Evolutionary conservation across 2,888 invertebrate genomes (phyloP).

Genomic region (Clusia tigrina): DNA sequence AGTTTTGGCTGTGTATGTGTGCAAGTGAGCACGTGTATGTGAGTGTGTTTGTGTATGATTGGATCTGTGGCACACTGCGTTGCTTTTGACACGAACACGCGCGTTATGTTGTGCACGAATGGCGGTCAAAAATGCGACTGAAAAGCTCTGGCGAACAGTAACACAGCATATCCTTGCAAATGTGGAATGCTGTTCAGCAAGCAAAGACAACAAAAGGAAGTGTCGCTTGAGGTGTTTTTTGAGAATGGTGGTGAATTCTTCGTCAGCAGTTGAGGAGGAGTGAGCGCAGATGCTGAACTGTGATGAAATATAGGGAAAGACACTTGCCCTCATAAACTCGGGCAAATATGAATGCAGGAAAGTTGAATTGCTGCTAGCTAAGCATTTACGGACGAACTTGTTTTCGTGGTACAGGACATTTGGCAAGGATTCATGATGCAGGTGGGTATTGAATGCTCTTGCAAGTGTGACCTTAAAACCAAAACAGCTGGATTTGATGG

Average conservation of each 20-base stretch:
- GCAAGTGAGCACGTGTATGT: constrained; percentile 4
- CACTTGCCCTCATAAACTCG: too few relatives aligned
- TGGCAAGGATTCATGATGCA: too few relatives aligned
- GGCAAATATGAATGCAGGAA: too few relatives aligned
- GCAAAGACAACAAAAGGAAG: constrained; percentile 29
- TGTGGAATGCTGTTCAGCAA: constrained; percentile 24
- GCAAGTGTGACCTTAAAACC: too few relatives aligned
- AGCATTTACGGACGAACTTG: too few relatives aligned
- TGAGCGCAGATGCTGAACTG: not conserved
- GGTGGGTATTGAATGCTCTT: too few relatives aligned
- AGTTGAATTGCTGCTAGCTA: too few relatives aligned
- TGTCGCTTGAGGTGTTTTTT: constrained; percentile 1
- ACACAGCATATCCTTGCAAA: constrained; percentile 25
- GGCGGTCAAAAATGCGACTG: constrained; percentile 61
- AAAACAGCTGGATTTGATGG: too few relatives aligned
- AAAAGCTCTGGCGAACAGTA: constrained; percentile 45
- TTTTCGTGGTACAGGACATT: too few relatives aligned
- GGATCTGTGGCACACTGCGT: constrained; percentile 24
- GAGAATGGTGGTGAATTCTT: not conserved
- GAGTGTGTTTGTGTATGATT: constrained; percentile 6
- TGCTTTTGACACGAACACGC: constrained; percentile 38
- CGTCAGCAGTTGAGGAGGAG: not conserved
- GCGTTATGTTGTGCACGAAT: constrained; percentile 55
- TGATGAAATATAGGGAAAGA: too few relatives aligned
- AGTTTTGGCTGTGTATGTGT: constrained; percentile 2